phyloP scores from a whole-genome alignment of 1,140 invertebrate species.

The Cydia pomonella region DNA sequence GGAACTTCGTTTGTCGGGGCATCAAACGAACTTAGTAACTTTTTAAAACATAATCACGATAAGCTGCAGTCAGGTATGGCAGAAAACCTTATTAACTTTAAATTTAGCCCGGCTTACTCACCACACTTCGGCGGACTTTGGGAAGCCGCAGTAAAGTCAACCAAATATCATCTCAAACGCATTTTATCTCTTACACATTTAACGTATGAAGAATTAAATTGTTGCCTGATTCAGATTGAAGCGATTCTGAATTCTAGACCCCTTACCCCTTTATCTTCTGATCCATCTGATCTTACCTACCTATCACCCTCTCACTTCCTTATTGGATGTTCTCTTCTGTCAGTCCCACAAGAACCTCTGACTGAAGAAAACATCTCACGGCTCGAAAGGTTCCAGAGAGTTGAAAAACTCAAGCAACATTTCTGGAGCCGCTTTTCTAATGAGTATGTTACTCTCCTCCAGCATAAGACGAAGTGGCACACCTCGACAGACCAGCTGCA shows the following conservation, averaged over 20 bases:
- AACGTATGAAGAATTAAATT: conserved; percentile 55
- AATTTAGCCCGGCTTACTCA: conserved; percentile 40
- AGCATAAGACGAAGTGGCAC: conserved; percentile 42
- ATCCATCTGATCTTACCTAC: too few relatives aligned
- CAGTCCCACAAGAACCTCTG: too few relatives aligned
- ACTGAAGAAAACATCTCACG: conserved; percentile 33
- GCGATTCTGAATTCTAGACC: too few relatives aligned
- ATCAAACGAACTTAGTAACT: too few relatives aligned
- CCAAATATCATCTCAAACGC: conserved; percentile 41
- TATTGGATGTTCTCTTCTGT: too few relatives aligned
- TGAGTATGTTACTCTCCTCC: conserved; percentile 43
- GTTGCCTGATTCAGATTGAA: conserved; percentile 39
- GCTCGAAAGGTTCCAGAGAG: conserved; percentile 36
- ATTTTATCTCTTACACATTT: conserved; percentile 42
- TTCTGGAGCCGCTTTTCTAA: conserved; percentile 40
- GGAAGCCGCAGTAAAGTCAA: conserved; percentile 47
- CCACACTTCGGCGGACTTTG: conserved; percentile 48
- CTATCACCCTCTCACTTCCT: too few relatives aligned
- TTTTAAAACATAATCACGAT: too few relatives aligned
- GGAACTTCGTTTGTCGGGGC: conserved; percentile 28
- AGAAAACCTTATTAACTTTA: too few relatives aligned
- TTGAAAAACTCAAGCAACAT: conserved; percentile 44
- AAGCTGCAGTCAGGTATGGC: too few relatives aligned
- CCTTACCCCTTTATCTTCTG: too few relatives aligned
- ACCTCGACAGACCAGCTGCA: neutral